Evolutionary conservation across 2,113 vertebrate genomes (phyloP).

Genomic region (Oxyruncus cristatus): DNA sequence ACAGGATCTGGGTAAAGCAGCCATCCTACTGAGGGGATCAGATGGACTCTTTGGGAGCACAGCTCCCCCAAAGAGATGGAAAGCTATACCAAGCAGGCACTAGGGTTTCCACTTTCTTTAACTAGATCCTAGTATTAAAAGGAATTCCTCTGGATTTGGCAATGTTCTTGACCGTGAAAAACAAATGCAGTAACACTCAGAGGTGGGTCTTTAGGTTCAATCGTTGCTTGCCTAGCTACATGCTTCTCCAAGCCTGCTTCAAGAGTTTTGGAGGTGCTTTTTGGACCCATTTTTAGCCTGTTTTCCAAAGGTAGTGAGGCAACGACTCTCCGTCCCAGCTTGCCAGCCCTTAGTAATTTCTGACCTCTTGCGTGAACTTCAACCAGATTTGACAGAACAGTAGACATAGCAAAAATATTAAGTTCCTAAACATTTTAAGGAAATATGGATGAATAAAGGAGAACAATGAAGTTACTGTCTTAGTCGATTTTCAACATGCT

Average conservation of each 20-base stretch:
- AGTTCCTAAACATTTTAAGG: neutral
- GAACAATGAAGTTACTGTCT: neutral
- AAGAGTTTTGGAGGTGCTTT: neutral
- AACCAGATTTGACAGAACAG: neutral
- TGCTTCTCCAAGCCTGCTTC: neutral
- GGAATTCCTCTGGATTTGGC: neutral
- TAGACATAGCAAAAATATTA: neutral
- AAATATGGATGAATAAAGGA: neutral
- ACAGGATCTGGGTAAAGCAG: neutral
- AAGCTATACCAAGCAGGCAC: neutral
- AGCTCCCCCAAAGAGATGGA: neutral
- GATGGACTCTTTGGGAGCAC: neutral
- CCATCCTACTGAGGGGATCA: neutral
- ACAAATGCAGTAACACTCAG: neutral
- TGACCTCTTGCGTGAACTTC: neutral
- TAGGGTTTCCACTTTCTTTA: neutral
- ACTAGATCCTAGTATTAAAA: neutral
- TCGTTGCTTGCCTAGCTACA: neutral
- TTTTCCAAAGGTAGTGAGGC: neutral
- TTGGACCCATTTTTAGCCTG: neutral
- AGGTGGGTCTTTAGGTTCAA: neutral
- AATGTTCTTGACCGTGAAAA: neutral
- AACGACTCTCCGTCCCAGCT: neutral
- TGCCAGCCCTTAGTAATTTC: neutral
- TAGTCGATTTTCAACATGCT: fast-evolving